Evolutionary conservation across 2,113 vertebrate species (phyloP), one percentile per base, ranked within the genome.

Genomic region (Formicarius rufipectus): DNA sequence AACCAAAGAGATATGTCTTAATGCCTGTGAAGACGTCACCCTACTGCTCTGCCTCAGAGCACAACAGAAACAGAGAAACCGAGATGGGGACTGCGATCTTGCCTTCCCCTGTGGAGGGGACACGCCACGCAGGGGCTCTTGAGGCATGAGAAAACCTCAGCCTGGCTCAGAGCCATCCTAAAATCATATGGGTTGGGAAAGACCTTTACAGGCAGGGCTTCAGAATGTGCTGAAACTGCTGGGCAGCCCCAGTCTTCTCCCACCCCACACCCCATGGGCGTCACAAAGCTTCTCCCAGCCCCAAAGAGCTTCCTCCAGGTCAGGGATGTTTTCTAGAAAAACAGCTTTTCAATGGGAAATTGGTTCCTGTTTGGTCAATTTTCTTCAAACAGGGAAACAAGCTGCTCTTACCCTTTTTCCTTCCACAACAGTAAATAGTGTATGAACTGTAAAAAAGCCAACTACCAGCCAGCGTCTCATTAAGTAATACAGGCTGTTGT

Each of bases 241-340:
- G 89, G 8, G 35, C 19, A 90, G 30, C 33, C 42, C 33, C 66
- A 71, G 19, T 28, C 71, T 66, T 39, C 82, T 72, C 76, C 62
- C 31, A 42, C 16, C n/a, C 40, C 20, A 2, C 4, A 2, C 15
- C 8, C 14, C 1, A 0, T 0, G 33, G 31, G 37, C 27, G 53
- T n/a, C 30, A 40, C 0, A 0, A 49, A 47, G 52, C 33, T 72
- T 62, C 28, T 85, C 33, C 27, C 21, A 50, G 58, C 3, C 11
- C 12, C 56, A 62, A 50, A 75, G 42, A 33, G 25, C 14, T 87
- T 66, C 40, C 35, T 59, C 25, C 30, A 52, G 27, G 21, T 50
- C 31, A 75, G 66, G 23, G 39, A 30, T 68, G 33, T 59, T 59
- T 28, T 45, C 47, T 67, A 68, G 35, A 66, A 82, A 74, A 72